Percentiles rank a stretch among this genome's conserved stretches.
Evolutionary conservation across 2,888 invertebrate species (phyloP).

Genomic region (Sphinx pinastri): DNA sequence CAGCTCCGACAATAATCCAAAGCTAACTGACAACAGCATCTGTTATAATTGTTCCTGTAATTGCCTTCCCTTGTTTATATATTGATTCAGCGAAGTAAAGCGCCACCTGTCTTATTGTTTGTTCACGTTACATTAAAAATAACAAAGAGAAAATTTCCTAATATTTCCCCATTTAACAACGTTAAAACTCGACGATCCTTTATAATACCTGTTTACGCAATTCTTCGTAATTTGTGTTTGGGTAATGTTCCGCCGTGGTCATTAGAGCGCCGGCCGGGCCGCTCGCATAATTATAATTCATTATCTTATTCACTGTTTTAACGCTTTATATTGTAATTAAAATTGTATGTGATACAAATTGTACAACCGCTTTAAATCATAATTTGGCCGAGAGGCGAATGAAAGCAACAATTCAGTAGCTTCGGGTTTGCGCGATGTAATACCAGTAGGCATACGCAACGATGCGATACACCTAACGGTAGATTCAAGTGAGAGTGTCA

Average conservation of each 20-base stretch:
- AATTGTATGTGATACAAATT: slow-evolving; percentile 31
- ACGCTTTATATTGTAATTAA: slow-evolving; percentile 54
- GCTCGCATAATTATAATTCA: slow-evolving; percentile 75
- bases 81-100: slow-evolving; percentile 18
- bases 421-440: slow-evolving; percentile 8
- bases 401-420: slow-evolving; percentile 7
- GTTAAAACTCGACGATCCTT: slow-evolving; percentile 62
- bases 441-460: slow-evolving; percentile 23
- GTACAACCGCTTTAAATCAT: slow-evolving; percentile 10
- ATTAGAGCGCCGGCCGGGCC: slow-evolving; percentile 60
- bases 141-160: slow-evolving; percentile 47
- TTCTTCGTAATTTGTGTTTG: slow-evolving; percentile 77
- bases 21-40: slow-evolving; percentile 34
- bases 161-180: slow-evolving; percentile 57
- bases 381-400: background rate
- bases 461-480: slow-evolving; percentile 19
- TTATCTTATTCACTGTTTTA: slow-evolving; percentile 63
- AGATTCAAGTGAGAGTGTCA: slow-evolving; percentile 23
- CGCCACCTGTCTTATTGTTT: slow-evolving; percentile 6
- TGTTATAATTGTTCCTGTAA: slow-evolving; percentile 31
- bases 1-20: slow-evolving; percentile 55
- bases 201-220: slow-evolving; percentile 77
- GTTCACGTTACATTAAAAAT: slow-evolving; percentile 37
- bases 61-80: slow-evolving; percentile 30
- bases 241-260: slow-evolving; percentile 75